Conservation (phyloP, 2,113 vertebrate genomes). For the Rhinogobius similis region DNA sequence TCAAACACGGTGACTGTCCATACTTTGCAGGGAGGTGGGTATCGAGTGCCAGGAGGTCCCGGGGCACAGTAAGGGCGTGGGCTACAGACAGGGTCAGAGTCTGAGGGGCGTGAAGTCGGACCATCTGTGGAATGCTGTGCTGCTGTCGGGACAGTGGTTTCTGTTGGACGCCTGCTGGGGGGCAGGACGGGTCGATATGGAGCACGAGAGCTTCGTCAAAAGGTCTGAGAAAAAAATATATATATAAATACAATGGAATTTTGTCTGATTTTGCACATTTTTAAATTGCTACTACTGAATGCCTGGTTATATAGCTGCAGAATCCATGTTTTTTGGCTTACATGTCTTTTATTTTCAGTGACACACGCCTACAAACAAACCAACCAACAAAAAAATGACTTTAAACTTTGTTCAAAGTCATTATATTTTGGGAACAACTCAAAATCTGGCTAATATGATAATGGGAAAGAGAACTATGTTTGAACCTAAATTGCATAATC, state of each 20-base stretch:
- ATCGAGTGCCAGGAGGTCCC: constrained; percentile 75
- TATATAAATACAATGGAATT: not conserved
- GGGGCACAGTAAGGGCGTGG: constrained; percentile 76
- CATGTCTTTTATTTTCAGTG: no score
- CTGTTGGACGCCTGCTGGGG: constrained; percentile 85
- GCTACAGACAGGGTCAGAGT: constrained; percentile 61
- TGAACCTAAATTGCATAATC: no score
- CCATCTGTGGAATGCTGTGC: constrained; percentile 81
- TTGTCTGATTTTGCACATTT: not conserved
- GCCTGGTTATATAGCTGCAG: no score
- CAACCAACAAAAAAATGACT: no score
- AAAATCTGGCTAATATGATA: no score
- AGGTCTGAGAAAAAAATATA: constrained; percentile 63
- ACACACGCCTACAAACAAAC: no score
- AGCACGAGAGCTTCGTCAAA: constrained; percentile 75
- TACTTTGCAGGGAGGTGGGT: constrained; percentile 69
- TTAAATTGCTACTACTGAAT: not conserved
- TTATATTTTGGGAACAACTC: no score
- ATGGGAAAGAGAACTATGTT: no score
- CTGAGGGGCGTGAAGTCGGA: constrained; percentile 78
- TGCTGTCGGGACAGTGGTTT: constrained; percentile 77
- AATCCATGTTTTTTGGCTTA: no score
- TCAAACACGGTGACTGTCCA: constrained; percentile 13
- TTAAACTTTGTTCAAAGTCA: no score
- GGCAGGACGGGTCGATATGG: constrained; percentile 77